Conservation (phyloP, 1,140 invertebrate genomes). For the Epicauta chinensis region DNA sequence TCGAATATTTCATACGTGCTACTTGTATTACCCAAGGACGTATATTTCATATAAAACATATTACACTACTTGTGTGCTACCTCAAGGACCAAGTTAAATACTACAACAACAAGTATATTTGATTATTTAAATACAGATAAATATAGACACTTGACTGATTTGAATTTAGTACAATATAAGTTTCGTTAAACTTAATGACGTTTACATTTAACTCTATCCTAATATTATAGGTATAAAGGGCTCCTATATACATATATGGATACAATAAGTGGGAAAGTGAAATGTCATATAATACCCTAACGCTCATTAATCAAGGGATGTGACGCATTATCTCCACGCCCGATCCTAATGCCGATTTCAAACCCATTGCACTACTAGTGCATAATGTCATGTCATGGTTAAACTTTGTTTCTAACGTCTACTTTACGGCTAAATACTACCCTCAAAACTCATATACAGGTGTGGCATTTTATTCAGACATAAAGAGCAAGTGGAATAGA, state of each 20-base stretch:
- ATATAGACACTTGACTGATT: no score
- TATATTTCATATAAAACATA: no score
- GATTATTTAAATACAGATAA: no score
- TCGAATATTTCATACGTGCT: slow-evolving; percentile 28
- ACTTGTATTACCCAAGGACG: slow-evolving; percentile 29
- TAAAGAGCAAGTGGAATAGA: no score
- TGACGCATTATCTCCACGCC: slow-evolving; percentile 25
- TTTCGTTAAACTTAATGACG: slow-evolving; percentile 16
- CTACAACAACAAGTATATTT: no score
- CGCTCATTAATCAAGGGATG: slow-evolving; percentile 27
- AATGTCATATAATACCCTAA: slow-evolving; percentile 27
- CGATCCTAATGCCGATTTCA: slow-evolving; percentile 17
- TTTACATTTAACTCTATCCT: slow-evolving; percentile 14
- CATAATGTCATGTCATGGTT: slow-evolving; percentile 29
- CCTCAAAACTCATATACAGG: no score
- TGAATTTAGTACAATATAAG: neutral
- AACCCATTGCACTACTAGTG: slow-evolving; percentile 17
- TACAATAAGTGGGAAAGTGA: slow-evolving; percentile 20
- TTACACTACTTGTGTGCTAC: no score
- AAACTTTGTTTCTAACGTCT: slow-evolving; percentile 16
- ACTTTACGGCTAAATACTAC: no score
- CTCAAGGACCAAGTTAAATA: no score
- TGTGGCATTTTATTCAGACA: no score
- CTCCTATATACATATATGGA: slow-evolving; percentile 14
- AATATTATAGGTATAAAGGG: slow-evolving; percentile 8